Conservation (phyloP, 2,797 vertebrate genomes). For the Prionace glauca region DNA sequence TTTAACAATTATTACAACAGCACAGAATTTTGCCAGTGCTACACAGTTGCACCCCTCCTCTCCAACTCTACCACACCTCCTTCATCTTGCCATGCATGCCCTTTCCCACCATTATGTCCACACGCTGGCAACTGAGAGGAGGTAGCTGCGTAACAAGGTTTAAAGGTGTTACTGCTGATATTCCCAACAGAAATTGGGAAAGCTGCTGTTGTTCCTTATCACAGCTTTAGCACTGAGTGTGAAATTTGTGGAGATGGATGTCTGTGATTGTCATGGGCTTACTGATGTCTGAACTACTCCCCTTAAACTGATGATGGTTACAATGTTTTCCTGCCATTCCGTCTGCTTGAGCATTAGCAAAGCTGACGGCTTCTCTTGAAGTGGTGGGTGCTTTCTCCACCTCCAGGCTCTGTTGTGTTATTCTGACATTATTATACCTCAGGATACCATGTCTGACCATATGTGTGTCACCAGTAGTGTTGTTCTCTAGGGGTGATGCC, state of each 20-base stretch:
- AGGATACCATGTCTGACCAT: too few species aligned
- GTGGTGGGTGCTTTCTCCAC: not conserved
- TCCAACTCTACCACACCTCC: too few species aligned
- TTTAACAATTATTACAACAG: not conserved
- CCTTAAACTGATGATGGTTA: not conserved
- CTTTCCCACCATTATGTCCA: not conserved
- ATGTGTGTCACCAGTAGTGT: too few species aligned
- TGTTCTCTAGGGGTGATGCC: too few species aligned
- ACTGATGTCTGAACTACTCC: not conserved
- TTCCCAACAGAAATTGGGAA: not conserved
- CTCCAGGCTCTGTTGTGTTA: not conserved
- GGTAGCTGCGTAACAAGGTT: not conserved
- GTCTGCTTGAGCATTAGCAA: not conserved
- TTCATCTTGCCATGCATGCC: too few species aligned
- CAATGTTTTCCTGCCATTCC: not conserved
- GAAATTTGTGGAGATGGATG: not conserved
- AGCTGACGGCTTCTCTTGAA: too few species aligned
- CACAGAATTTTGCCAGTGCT: not conserved
- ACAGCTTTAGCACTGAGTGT: not conserved
- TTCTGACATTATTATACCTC: too few species aligned
- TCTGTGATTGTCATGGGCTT: not conserved
- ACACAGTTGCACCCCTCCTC: not conserved
- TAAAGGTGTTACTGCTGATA: not conserved
- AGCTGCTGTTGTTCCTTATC: not conserved
- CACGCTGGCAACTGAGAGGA: not conserved